Percentiles rank a stretch among this genome's conserved stretches.
Evolutionary conservation across 2,113 vertebrate species (phyloP).

Genomic region (Actenoides hombroni): DNA sequence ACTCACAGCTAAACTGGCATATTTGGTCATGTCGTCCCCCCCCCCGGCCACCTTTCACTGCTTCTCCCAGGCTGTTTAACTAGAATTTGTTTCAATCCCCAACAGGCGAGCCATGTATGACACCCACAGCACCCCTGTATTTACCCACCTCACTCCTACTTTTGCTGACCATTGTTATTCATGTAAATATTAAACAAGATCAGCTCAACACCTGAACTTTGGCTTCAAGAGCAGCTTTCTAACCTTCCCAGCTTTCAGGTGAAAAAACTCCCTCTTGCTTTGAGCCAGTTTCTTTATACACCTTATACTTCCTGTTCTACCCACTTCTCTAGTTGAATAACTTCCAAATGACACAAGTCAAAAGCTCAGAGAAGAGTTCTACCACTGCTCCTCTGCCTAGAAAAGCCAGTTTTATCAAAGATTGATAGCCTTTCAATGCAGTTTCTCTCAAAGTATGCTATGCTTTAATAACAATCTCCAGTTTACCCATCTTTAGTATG

Average conservation of each 20-base stretch:
- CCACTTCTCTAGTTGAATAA: background rate
- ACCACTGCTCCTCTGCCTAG: background rate
- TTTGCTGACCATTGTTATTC: background rate
- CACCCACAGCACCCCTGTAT: accelerated
- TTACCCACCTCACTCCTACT: background rate
- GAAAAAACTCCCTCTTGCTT: background rate
- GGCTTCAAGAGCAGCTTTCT: background rate
- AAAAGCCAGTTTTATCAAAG: background rate
- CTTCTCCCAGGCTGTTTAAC: background rate
- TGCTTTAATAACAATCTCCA: background rate
- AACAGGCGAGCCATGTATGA: background rate
- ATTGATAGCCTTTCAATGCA: background rate
- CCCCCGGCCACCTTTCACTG: background rate
- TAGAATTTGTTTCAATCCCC: background rate
- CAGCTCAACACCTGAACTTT: background rate
- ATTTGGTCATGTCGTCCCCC: accelerated
- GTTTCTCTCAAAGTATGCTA: background rate
- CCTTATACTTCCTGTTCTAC: background rate
- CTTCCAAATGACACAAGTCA: background rate
- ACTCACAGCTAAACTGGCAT: background rate
- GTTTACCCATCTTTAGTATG: background rate
- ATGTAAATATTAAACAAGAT: background rate
- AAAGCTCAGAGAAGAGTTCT: background rate
- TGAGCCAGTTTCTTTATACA: background rate
- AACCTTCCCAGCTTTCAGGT: background rate